These are phyloP conservation scores for Tretioscincus oriximinensis DNA, from an alignment of 2,113 vertebrate genomes.

Conservation along the genomic window DNA sequence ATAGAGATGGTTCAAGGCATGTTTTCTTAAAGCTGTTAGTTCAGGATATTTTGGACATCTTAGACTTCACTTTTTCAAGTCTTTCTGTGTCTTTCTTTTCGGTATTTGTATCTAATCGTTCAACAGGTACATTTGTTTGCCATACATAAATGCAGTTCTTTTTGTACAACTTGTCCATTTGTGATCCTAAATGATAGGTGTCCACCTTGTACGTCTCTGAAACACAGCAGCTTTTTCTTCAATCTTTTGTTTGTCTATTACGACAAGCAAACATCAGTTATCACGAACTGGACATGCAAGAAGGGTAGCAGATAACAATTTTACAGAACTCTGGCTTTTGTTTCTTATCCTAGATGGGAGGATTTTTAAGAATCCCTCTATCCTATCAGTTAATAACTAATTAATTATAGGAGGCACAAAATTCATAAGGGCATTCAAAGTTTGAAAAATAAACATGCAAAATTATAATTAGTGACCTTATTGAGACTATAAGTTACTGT, in stretches of 20 bases:
- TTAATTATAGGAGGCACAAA: too few species aligned
- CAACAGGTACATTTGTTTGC: conserved; percentile 1
- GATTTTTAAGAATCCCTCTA: too few species aligned
- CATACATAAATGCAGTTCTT: background rate
- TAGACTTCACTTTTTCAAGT: background rate
- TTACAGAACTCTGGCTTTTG: too few species aligned
- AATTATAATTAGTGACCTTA: too few species aligned
- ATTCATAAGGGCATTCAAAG: too few species aligned
- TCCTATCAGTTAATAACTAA: too few species aligned
- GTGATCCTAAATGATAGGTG: too few species aligned
- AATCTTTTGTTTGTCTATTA: conserved; percentile 21
- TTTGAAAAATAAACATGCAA: too few species aligned
- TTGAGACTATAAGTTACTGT: too few species aligned
- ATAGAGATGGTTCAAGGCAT: conserved; percentile 6
- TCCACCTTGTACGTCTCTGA: accelerated
- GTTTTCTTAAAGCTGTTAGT: background rate
- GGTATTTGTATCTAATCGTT: background rate
- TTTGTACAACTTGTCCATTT: background rate
- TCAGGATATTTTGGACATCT: background rate
- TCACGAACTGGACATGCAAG: background rate
- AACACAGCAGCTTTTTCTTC: accelerated
- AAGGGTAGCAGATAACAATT: background rate
- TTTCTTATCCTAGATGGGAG: too few species aligned
- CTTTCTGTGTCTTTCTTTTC: background rate
- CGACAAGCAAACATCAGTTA: background rate